Evolutionary conservation across 2,888 invertebrate species (phyloP), one percentile per base, ranked within the genome.

Genomic region (Leucophenga montana): DNA sequence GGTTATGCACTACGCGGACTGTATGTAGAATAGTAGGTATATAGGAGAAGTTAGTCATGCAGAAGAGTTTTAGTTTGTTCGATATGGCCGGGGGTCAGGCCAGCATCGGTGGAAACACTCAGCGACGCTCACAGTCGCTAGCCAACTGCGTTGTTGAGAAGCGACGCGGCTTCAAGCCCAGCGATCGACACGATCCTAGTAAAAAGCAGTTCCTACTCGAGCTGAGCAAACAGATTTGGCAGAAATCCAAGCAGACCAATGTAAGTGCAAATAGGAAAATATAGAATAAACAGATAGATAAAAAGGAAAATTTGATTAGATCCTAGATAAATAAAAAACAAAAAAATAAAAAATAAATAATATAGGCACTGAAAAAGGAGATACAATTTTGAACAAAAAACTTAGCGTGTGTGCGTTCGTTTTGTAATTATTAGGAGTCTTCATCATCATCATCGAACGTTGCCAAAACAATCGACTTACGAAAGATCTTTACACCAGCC

Each of bases 401-500:
- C 27, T 54, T 18, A 54, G 54, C 22, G 11, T 54, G 16, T 20
- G 39, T 56, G 8, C 8, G 56, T 56, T 22, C 56, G 22, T 56
- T 22, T 56, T 56, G 18, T 22, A 56, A 56, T 59, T 31, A 75
- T 73, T 83, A 86, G 84, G 85, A 86, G 77, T 77, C 83, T 39
- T 77, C 83, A 77, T 77, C 83, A 44, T 77, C 83, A 77, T 77
- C 83, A 44, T 78, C 83, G 67, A 81, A 83, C 71, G 75, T 91
- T 83, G 90, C 91, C 82, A 91, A 91, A 79, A 91, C 91, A 77
- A 92, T 96, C 84, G 94, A 95, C 89, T 91, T 96, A 86, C 94
- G 95, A 89, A 95, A 96, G 89, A 92, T 96, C 84, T 95, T 96
- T 89, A 95, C 95, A 3, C 96, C 96, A 67, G 95, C 96, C n/a